These are phyloP conservation scores for Ophion slaviceki DNA, from an alignment of 2,888 invertebrate genomes.

Conservation along the genomic window DNA sequence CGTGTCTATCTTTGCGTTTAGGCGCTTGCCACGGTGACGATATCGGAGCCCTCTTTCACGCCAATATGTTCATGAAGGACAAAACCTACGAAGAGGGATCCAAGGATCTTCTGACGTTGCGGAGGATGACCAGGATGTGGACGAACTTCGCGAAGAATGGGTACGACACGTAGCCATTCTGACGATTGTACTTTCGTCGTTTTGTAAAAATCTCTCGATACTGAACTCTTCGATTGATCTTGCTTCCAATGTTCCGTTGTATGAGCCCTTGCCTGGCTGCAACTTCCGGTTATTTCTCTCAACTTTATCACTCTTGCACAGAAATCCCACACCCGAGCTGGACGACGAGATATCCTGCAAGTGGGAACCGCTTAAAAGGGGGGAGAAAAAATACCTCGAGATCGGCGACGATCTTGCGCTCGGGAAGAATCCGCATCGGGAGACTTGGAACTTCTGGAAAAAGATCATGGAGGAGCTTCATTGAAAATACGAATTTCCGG, in stretches of 20 bases:
- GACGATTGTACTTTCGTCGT: background rate
- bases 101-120: slow-evolving; percentile 70
- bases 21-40: slow-evolving; percentile 88
- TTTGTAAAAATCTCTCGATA: background rate
- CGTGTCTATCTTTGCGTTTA: slow-evolving; percentile 55
- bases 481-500: background rate
- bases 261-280: too few relatives aligned
- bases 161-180: slow-evolving; percentile 57
- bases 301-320: slow-evolving; percentile 35
- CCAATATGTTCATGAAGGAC: slow-evolving; percentile 63
- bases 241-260: background rate
- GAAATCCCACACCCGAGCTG: slow-evolving; percentile 74
- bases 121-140: slow-evolving; percentile 76
- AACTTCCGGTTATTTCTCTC: too few relatives aligned
- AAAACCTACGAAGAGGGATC: slow-evolving; percentile 66
- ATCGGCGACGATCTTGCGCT: slow-evolving; percentile 68
- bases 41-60: slow-evolving; percentile 85
- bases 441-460: slow-evolving; percentile 69
- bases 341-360: slow-evolving; percentile 67
- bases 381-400: slow-evolving; percentile 70
- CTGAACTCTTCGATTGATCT: background rate
- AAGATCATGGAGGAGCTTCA: slow-evolving; percentile 29
- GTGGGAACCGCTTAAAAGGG: slow-evolving; percentile 70
- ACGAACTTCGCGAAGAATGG: slow-evolving; percentile 78
- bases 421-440: slow-evolving; percentile 58